These are phyloP conservation scores for Eupithecia pulchellata DNA, from an alignment of 2,888 invertebrate genomes.

Conservation along the genomic window DNA sequence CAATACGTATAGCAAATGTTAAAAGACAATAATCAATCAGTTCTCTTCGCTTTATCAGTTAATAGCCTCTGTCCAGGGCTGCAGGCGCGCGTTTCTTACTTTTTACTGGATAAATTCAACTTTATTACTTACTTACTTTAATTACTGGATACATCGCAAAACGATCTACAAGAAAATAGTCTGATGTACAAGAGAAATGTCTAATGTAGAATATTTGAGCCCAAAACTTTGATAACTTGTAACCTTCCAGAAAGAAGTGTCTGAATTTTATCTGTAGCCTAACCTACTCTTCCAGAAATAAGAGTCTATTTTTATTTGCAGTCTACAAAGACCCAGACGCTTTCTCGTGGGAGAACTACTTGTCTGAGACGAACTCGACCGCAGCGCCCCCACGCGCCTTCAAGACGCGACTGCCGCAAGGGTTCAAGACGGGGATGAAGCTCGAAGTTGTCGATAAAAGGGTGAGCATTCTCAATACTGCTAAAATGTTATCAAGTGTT, in stretches of 20 bases:
- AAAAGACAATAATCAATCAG: not conserved
- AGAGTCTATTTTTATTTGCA: slow-evolving; percentile 53
- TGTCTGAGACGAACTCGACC: slow-evolving; percentile 89
- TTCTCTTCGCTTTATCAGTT: slow-evolving; percentile 1
- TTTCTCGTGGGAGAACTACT: slow-evolving; percentile 95
- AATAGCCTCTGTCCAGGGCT: not conserved
- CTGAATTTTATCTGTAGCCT: no score
- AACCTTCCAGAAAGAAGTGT: no score
- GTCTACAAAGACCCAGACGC: slow-evolving; percentile 88
- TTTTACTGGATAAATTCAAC: not conserved
- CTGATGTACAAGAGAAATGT: no score
- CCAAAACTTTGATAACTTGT: no score
- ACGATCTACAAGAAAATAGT: no score
- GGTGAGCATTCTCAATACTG: slow-evolving; percentile 60
- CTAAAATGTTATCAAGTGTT: not conserved
- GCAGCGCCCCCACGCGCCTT: slow-evolving; percentile 94
- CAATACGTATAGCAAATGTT: not conserved
- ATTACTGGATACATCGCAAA: no score
- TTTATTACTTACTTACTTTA: no score
- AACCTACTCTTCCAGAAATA: not conserved
- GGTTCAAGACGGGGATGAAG: slow-evolving; percentile 94
- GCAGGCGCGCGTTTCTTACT: not conserved
- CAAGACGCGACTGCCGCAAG: slow-evolving; percentile 90
- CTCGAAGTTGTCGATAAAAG: slow-evolving; percentile 94
- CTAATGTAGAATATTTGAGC: no score